Evolutionary conservation across 2,797 vertebrate species (phyloP), one percentile per base, ranked within the genome.

Genomic region (Bradypus variegatus): DNA sequence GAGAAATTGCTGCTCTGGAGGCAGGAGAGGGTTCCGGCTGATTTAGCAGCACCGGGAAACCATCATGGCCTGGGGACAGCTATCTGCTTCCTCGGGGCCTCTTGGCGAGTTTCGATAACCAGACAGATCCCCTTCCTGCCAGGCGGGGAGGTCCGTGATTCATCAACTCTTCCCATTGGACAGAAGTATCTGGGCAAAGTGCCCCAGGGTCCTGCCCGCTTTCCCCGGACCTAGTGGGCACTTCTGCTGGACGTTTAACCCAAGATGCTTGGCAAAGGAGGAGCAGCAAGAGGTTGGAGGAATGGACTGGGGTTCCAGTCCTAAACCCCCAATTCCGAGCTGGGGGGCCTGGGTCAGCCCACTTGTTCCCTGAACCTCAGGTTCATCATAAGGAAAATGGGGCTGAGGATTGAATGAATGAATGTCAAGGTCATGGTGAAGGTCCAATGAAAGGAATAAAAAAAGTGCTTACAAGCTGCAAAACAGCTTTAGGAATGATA

Each of bases 121-220:
- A 55, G 75, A 50, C n/a, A 4, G 33, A 60, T 23, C 18, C 50
- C 64, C 41, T 65, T 75, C 60, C 50, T 14, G 6, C 16, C 33
- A 58, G 36, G 50, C 38, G 0, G 0, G 6, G 19, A 79, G 62
- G 8, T 45, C 65, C 1, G 0, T 3, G 58, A 45, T 12, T 65
- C 70, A 18, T 8, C 2, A 0, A 21, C 48, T 65, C 78, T 55
- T 83, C 67, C 50, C 89, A 64, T 88, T 41, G 67, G 70, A 48
- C 41, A 41, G 60, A 58, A 65, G 45, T 14, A 3, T 38, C 31
- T 9, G 45, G 75, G 38, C 76, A 9, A 16, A 53, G 21, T 8
- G 16, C 31, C n/a, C 0, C 21, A 21, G 0, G 2, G 31, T 55
- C 76, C 23, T 1, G 6, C 14, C 3, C 27, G 8, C 29, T 55